Conservation (phyloP, 2,113 vertebrate species). For the Atlantisia rogersi region DNA sequence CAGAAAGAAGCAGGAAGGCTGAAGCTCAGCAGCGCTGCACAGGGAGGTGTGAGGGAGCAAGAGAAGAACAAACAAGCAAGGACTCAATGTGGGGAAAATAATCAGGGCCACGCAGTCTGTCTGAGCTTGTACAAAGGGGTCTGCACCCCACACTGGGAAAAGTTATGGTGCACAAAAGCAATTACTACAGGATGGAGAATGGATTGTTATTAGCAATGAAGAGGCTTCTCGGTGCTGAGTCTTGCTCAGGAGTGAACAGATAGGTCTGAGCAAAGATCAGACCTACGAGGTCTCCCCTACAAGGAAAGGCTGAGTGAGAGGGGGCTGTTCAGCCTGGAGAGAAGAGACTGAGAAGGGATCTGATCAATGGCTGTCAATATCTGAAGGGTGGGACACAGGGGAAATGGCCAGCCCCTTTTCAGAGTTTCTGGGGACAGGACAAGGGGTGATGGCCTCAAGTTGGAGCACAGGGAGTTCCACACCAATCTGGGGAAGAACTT, state of each 20-base stretch:
- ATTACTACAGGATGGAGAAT: not conserved
- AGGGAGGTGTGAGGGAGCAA: not conserved
- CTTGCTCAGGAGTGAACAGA: not conserved
- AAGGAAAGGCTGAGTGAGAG: too few species aligned
- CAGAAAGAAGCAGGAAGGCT: not conserved
- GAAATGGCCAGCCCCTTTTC: too few species aligned
- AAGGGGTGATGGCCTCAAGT: too few species aligned
- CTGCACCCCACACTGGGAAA: accelerated
- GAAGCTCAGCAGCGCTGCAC: not conserved
- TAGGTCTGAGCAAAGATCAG: not conserved
- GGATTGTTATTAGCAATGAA: accelerated
- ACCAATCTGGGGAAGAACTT: too few species aligned
- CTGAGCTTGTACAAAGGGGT: accelerated
- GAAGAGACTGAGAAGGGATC: too few species aligned
- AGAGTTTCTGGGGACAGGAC: too few species aligned
- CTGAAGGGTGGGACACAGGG: too few species aligned
- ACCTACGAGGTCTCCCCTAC: too few species aligned
- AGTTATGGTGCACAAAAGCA: not conserved
- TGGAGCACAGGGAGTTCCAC: too few species aligned
- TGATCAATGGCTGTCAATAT: too few species aligned
- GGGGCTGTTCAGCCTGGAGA: too few species aligned
- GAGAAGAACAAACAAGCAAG: not conserved
- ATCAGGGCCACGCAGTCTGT: not conserved
- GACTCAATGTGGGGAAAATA: not conserved
- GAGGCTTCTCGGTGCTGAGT: not conserved